Evolutionary conservation across 2,888 invertebrate genomes (phyloP).

Genomic region (Lasioglossum lativentre): DNA sequence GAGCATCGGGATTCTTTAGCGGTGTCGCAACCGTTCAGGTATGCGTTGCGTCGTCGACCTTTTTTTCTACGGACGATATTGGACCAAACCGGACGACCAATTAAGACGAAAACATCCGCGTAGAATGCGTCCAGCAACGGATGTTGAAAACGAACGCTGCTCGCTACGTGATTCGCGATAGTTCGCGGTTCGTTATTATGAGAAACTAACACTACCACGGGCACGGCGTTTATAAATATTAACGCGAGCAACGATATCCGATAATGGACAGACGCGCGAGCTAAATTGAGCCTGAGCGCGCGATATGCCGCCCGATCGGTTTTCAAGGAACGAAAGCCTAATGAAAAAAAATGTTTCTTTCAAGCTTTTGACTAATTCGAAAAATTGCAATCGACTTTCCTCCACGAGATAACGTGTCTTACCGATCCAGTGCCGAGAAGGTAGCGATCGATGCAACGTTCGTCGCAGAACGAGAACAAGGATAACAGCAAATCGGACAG

Average conservation of each 20-base stretch:
- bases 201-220: neutral
- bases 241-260: neutral
- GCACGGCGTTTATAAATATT: neutral
- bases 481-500: neutral
- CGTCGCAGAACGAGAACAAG: neutral
- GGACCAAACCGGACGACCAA: neutral
- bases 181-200: neutral
- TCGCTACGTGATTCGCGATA: too few species aligned
- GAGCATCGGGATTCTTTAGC: neutral
- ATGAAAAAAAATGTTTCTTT: neutral
- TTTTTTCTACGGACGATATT: neutral
- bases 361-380: neutral
- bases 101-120: neutral
- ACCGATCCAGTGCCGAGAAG: too few species aligned
- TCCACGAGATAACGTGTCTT: too few species aligned
- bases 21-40: neutral
- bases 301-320: neutral
- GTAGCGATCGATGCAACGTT: neutral
- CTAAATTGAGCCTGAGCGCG: neutral
- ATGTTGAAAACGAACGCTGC: neutral
- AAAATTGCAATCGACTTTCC: neutral
- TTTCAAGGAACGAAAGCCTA: neutral
- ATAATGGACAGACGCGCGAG: neutral
- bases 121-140: neutral
- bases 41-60: neutral